Conservation (phyloP, 2,888 invertebrate species). For the Drosophila mayaguana region DNA sequence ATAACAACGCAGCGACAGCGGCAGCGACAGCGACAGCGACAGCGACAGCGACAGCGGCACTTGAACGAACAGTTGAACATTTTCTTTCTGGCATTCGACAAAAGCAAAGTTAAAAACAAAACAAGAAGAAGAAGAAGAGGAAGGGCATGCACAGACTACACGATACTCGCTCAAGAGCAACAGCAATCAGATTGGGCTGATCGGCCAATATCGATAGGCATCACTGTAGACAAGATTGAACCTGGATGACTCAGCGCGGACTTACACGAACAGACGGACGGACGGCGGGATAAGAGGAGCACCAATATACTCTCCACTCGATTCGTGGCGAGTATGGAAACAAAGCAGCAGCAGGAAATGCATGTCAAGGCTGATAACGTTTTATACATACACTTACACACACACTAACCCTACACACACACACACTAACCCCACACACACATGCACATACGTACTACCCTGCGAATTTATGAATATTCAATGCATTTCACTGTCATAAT, state of each 20-base stretch:
- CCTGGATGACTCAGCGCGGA: not conserved
- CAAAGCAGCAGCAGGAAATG: conserved; percentile 50
- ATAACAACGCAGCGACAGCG: conserved; percentile 59
- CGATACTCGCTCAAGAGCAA: not conserved
- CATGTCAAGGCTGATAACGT: conserved; percentile 77
- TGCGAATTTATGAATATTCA: conserved; percentile 71
- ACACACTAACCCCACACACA: conserved; percentile 5
- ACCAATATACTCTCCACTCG: not conserved
- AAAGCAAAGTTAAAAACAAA: conserved; percentile 7
- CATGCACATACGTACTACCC: conserved; percentile 6
- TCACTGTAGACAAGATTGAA: not conserved
- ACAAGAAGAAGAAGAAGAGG: not conserved
- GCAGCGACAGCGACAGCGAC: conserved; percentile 29
- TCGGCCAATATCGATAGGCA: not conserved
- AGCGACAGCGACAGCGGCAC: conserved; percentile 37
- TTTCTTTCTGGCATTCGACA: conserved; percentile 48
- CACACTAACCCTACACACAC: conserved; percentile 15
- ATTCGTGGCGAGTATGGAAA: not conserved
- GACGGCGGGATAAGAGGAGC: not conserved
- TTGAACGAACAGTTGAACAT: conserved; percentile 61
- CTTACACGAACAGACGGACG: not conserved
- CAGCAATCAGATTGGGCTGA: too few relatives aligned
- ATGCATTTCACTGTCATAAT: conserved; percentile 76
- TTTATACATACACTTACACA: conserved; percentile 34
- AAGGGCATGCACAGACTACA: not conserved